These are phyloP conservation scores for Conger conger DNA, from an alignment of 2,113 vertebrate species.

Conservation along the genomic window DNA sequence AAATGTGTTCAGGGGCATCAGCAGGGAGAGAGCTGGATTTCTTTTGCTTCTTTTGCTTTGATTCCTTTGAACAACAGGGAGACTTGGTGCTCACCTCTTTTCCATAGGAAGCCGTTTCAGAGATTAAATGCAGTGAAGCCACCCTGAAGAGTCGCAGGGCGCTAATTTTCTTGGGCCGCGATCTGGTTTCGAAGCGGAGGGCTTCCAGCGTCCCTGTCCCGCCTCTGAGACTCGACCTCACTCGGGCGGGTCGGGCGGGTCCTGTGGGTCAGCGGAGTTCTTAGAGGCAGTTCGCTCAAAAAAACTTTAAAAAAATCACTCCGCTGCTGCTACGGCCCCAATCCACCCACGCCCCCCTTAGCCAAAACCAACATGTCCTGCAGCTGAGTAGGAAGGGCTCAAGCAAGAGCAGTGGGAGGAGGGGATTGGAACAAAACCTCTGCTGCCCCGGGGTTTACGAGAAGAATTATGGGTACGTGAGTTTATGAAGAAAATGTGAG, in stretches of 20 bases:
- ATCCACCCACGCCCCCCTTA: neutral
- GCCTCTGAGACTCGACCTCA: neutral
- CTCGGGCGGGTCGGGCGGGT: neutral
- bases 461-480: neutral
- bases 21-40: no score
- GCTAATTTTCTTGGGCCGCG: neutral
- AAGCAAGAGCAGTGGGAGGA: neutral
- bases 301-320: neutral
- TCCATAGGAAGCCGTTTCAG: neutral
- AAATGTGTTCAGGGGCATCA: neutral
- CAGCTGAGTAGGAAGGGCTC: neutral
- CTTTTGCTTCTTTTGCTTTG: no score
- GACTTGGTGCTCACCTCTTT: neutral
- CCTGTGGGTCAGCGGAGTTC: neutral
- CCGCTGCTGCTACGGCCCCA: neutral
- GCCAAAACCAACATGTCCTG: neutral
- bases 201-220: neutral
- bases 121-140: neutral
- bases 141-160: no score
- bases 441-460: neutral
- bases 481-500: neutral
- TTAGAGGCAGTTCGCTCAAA: neutral
- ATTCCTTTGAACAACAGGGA: neutral
- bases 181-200: neutral
- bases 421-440: neutral